Evolutionary conservation across 2,113 vertebrate genomes (phyloP), one percentile per base, ranked within the genome.

Genomic region (zebrafish (Danio rerio)): DNA sequence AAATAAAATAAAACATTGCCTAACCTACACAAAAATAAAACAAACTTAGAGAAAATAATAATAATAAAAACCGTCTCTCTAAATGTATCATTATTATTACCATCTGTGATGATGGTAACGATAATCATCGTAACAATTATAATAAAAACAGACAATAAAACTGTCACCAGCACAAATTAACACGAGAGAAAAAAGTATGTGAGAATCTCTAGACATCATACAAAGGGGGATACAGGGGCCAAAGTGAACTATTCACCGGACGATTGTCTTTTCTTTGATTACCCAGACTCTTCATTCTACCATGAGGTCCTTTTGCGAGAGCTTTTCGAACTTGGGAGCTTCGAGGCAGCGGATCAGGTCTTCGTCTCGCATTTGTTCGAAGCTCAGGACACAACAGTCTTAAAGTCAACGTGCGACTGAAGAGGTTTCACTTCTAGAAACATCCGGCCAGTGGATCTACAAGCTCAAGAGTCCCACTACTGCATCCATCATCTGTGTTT

Each of bases 151-250:
- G 93, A 96, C 95, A 93, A 95, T 95, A 94, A 91, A 96, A 96
- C 94, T 94, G 95, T 95, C 95, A 95, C 95, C 95, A 94, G 95
- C 95, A 96, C 95, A 93, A 94, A 93, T 90, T 92, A 95, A 95
- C 94, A 96, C 95, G 40, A 95, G 93, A 94, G 31, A 31, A 31
- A 94, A 92, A 94, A 92, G 92, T 93, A 94, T 77, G 94, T 91
- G 92, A 95, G 90, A 93, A 90, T 89, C 90, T 92, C 86, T 89
- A 92, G 94, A 96, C 92, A 86, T 93, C 93, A 84, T 94, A 95
- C 93, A 95, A 93, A 88, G 92, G 93, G 31, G 92, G 93, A 94
- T 93, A 92, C 86, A 77, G 74, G 79, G 87, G 80, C n/a, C 56
- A 75, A 78, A 77, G 83, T 88, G 75, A 86, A 56, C 50, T 77